These are phyloP conservation scores for Sebastes elongatus DNA, from an alignment of 2,797 vertebrate species.

Conservation along the genomic window DNA sequence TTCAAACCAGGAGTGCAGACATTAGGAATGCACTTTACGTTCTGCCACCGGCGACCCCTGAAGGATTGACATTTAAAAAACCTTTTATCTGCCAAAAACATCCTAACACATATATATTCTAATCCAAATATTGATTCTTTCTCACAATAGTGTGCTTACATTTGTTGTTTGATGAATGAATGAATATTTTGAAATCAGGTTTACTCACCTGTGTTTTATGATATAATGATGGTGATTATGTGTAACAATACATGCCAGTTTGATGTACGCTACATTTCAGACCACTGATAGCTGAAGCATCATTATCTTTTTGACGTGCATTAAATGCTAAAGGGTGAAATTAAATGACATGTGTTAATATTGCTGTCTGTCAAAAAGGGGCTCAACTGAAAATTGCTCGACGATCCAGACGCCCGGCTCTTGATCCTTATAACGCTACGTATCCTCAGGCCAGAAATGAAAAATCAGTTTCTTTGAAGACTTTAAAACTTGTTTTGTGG, in stretches of 20 bases:
- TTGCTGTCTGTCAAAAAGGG: constrained; percentile 1
- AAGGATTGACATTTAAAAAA: too few species aligned
- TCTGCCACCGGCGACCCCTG: too few species aligned
- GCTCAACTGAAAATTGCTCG: neutral
- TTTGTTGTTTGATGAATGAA: too few species aligned
- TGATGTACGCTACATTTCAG: too few species aligned
- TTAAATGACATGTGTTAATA: neutral
- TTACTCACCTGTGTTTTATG: neutral
- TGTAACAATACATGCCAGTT: neutral
- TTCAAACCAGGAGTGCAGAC: too few species aligned
- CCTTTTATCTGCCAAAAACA: too few species aligned
- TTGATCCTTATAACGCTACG: neutral
- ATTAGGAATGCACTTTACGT: too few species aligned
- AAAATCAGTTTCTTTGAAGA: constrained; percentile 11
- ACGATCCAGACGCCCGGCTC: neutral
- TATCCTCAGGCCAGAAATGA: neutral
- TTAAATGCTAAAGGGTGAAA: neutral
- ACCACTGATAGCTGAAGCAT: neutral
- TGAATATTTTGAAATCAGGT: neutral
- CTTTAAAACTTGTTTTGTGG: neutral
- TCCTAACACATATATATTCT: too few species aligned
- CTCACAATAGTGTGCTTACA: too few species aligned
- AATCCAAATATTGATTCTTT: too few species aligned
- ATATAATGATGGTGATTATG: neutral
- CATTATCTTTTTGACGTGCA: neutral